phyloP scores from a whole-genome alignment of 2,888 invertebrate species.

The Philopedon plagiatum region DNA sequence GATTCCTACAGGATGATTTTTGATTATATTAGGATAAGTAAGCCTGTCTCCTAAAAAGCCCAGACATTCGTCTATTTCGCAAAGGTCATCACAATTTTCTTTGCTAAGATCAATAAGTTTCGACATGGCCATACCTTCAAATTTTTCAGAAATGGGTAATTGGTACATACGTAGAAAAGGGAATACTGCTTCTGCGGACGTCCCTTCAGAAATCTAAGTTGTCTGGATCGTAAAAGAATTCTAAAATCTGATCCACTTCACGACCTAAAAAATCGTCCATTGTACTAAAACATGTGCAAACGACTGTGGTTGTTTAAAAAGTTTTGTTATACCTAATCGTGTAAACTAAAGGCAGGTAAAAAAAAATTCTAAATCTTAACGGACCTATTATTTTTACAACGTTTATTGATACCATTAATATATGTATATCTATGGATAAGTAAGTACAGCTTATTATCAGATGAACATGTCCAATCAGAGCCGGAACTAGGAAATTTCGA shows the following conservation, averaged over 20 bases:
- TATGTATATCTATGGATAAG: too few species aligned
- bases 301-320: too few species aligned
- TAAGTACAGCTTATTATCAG: too few species aligned
- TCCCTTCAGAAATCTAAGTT: neutral
- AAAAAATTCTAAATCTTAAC: too few species aligned
- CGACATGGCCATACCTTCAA: neutral
- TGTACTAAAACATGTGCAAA: too few species aligned
- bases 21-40: neutral
- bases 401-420: too few species aligned
- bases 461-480: too few species aligned
- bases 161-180: neutral
- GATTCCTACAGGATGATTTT: neutral
- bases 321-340: too few species aligned
- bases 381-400: too few species aligned
- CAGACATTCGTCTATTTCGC: neutral
- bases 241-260: neutral
- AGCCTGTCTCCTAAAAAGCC: neutral
- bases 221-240: neutral
- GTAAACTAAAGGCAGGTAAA: too few species aligned
- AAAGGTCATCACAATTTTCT: neutral
- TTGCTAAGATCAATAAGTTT: slow-evolving; percentile 13
- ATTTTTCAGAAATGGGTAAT: neutral
- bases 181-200: neutral
- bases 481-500: too few species aligned
- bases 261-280: neutral